A percentile compares a stretch with the other conserved stretches of the same genome.
Evolutionary conservation across 2,113 vertebrate species (phyloP).

Genomic region (Aramus guarauna): DNA sequence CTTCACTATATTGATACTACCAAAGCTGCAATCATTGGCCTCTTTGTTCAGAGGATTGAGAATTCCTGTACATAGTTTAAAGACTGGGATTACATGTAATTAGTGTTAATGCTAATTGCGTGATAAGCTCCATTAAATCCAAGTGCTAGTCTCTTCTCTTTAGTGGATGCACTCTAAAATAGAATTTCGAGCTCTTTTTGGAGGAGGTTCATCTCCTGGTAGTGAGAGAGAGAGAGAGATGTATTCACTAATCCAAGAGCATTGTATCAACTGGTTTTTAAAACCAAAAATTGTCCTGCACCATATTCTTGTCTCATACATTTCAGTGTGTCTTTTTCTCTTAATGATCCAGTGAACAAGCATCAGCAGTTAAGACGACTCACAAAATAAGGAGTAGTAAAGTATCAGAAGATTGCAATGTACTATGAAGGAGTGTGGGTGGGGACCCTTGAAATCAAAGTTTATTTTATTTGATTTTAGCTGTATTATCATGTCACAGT

Average conservation of each 20-base stretch:
- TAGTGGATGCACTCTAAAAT: neutral
- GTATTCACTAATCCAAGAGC: neutral
- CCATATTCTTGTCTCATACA: neutral
- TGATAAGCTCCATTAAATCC: constrained; percentile 16
- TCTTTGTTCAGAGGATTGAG: constrained; percentile 11
- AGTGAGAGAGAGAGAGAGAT: neutral
- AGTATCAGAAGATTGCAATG: neutral
- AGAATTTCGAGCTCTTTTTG: neutral
- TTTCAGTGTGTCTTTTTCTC: neutral
- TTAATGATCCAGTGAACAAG: neutral
- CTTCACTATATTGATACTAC: neutral
- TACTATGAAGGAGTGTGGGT: neutral
- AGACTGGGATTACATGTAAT: constrained; percentile 34
- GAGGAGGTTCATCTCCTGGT: neutral
- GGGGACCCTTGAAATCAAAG: neutral
- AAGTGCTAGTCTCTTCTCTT: neutral
- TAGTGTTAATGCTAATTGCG: constrained; percentile 50
- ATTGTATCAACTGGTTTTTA: neutral
- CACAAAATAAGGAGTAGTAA: neutral
- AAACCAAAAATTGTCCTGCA: neutral
- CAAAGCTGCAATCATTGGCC: neutral
- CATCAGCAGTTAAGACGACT: neutral
- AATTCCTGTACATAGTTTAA: constrained; percentile 3
- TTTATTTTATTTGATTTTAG: neutral
- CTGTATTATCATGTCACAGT: neutral